phyloP scores from a whole-genome alignment of 2,797 vertebrate genomes.

The Macrochelys suwanniensis region DNA sequence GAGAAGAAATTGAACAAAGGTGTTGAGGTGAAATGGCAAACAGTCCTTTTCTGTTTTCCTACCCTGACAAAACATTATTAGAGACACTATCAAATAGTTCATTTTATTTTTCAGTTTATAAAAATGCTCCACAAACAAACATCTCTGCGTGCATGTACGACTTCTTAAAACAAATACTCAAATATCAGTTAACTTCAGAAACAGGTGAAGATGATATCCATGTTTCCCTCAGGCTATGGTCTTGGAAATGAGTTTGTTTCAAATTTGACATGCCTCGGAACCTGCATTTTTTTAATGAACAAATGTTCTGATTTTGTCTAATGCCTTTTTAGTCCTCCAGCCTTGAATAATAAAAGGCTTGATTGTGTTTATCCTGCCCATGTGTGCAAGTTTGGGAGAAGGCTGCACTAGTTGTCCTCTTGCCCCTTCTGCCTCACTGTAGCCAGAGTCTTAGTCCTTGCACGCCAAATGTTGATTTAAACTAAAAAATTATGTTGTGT shows the following conservation, averaged over 20 bases:
- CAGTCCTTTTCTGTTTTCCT: background rate
- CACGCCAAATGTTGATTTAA: slow-evolving; percentile 54
- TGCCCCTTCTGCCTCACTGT: background rate
- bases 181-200: background rate
- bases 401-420: background rate
- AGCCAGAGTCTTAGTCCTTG: slow-evolving; percentile 48
- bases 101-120: rapidly evolving
- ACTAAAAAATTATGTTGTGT: slow-evolving; percentile 1
- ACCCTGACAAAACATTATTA: background rate
- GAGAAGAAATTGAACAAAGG: background rate
- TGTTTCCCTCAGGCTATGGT: background rate
- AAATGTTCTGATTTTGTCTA: background rate
- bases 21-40: background rate
- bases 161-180: rapidly evolving
- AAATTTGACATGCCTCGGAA: background rate
- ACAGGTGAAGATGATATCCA: background rate
- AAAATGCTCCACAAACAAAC: background rate
- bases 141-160: background rate
- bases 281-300: background rate
- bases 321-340: background rate
- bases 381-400: slow-evolving; percentile 31
- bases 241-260: background rate
- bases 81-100: background rate
- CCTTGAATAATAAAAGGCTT: background rate
- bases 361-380: background rate